A percentile compares a stretch with the other conserved stretches of the same genome.
Conservation (phyloP, 2,888 invertebrate genomes). For the Aricia artaxerxes region DNA sequence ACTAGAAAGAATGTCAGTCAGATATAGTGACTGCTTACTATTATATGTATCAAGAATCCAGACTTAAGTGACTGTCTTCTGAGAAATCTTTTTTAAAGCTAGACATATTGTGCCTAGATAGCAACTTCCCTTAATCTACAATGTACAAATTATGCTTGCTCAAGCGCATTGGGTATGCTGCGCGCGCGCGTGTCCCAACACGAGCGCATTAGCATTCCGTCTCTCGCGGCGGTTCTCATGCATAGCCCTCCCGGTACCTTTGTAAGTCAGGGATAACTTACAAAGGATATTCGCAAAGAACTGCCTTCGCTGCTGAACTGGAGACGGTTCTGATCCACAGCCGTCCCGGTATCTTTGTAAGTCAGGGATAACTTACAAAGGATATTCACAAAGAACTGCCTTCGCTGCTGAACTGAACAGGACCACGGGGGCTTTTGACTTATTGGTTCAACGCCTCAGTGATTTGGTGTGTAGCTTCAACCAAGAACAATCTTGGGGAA, state of each 20-base stretch:
- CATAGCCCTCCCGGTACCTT: slow-evolving; percentile 44
- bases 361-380: not conserved
- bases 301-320: no score
- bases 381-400: not conserved
- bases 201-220: slow-evolving; percentile 75
- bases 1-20: no score
- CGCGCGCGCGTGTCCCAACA: slow-evolving; percentile 63
- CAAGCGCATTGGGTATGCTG: slow-evolving; percentile 61
- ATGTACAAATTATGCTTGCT: slow-evolving; percentile 43
- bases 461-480: no score
- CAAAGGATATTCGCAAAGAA: not conserved
- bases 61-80: no score
- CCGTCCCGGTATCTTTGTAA: slow-evolving; percentile 37
- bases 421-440: no score
- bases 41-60: no score
- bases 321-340: slow-evolving; percentile 62
- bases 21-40: no score
- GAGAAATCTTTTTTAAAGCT: no score
- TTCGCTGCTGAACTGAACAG: no score
- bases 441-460: no score
- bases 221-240: slow-evolving; percentile 70
- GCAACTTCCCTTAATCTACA: not conserved
- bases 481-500: no score
- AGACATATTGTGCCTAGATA: not conserved
- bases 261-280: not conserved